phyloP scores from a whole-genome alignment of 2,797 vertebrate species.

The Crypturellus tataupa region DNA sequence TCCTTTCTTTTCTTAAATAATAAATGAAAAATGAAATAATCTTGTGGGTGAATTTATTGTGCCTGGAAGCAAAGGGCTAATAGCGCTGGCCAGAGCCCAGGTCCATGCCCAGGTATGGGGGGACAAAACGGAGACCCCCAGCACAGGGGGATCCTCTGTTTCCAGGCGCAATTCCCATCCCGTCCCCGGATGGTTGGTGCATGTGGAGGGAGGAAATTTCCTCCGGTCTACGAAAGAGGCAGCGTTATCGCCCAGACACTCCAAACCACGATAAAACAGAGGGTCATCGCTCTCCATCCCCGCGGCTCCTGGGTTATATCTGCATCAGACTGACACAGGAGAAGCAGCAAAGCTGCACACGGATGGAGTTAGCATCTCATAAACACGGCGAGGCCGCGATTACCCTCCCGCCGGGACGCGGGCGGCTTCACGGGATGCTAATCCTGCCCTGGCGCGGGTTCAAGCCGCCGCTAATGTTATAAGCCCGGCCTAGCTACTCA shows the following conservation, averaged over 20 bases:
- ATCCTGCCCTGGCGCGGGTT: neutral
- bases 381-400: neutral
- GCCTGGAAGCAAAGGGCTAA: neutral
- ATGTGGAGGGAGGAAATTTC: neutral
- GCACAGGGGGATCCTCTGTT: neutral
- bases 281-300: neutral
- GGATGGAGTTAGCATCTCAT: neutral
- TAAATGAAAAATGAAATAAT: neutral
- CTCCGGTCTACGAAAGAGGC: neutral
- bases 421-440: neutral
- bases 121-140: neutral
- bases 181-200: neutral
- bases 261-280: neutral
- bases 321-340: neutral
- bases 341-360: neutral
- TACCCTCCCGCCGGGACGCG: neutral
- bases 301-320: neutral
- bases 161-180: neutral
- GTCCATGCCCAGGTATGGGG: neutral
- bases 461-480: neutral
- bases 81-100: neutral
- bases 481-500: neutral
- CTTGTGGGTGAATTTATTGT: slow-evolving; percentile 26
- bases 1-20: slow-evolving; percentile 38
- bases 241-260: neutral